Evolutionary conservation across 2,888 invertebrate genomes (phyloP).

Genomic region (Lithophane socia): DNA sequence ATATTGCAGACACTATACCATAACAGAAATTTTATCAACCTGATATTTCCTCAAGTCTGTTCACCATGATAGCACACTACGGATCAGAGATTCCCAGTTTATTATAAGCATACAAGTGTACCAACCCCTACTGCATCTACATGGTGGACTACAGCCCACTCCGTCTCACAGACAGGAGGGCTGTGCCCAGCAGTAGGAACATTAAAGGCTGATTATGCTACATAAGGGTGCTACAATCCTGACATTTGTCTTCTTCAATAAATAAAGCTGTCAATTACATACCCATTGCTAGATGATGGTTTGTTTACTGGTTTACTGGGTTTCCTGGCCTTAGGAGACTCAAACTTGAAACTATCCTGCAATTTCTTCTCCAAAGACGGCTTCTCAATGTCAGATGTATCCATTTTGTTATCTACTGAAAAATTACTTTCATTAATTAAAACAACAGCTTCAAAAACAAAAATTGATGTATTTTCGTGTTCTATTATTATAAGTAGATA

Average conservation of each 20-base stretch:
- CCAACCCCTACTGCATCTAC: background rate
- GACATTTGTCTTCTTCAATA: background rate
- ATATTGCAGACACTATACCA: background rate
- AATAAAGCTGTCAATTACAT: conserved; percentile 26
- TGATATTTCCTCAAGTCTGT: background rate
- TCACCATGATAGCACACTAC: background rate
- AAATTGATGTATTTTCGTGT: background rate
- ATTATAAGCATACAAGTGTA: background rate
- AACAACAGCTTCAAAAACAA: background rate
- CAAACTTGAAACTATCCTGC: conserved; percentile 86
- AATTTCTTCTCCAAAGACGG: conserved; percentile 79
- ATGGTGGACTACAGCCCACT: too few species aligned
- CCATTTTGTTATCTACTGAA: conserved; percentile 82
- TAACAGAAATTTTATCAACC: background rate
- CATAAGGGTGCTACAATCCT: background rate
- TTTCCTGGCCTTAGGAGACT: conserved; percentile 78
- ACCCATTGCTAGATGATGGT: conserved; percentile 71
- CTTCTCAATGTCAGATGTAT: conserved; percentile 74
- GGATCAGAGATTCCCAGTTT: background rate
- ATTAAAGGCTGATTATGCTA: background rate
- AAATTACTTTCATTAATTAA: conserved; percentile 34
- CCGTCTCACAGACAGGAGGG: background rate
- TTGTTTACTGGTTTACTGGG: conserved; percentile 64
- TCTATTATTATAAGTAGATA: background rate
- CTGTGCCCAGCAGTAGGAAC: background rate